Evolutionary conservation across 2,888 invertebrate genomes (phyloP).

Genomic region (Ectobius pallidus): DNA sequence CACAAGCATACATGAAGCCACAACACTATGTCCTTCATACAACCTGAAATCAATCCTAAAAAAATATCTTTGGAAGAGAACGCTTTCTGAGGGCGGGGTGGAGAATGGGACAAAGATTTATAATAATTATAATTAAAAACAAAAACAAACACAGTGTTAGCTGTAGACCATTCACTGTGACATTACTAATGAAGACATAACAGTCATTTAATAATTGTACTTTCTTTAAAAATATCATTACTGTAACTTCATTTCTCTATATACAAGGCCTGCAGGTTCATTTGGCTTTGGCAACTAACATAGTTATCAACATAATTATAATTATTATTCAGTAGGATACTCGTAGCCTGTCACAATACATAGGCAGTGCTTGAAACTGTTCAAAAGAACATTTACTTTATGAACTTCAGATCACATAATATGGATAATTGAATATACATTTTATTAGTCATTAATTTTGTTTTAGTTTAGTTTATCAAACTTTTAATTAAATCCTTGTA

Average conservation of each 20-base stretch:
- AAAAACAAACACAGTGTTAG: not conserved
- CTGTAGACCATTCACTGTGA: not conserved
- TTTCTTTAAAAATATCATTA: constrained; percentile 26
- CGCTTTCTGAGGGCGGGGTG: constrained; percentile 32
- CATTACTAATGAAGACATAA: constrained; percentile 1
- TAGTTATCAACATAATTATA: constrained; percentile 3
- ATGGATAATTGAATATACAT: too few relatives aligned
- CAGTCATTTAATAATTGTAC: constrained; percentile 12
- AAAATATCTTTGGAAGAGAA: constrained; percentile 44
- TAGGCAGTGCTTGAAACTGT: not conserved
- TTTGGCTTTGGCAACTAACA: constrained; percentile 20
- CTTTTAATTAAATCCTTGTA: too few relatives aligned
- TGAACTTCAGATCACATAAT: too few relatives aligned
- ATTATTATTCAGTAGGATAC: not conserved
- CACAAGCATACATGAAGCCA: constrained; percentile 27
- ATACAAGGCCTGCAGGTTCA: constrained; percentile 19
- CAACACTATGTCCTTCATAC: not conserved
- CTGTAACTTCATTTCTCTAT: constrained; percentile 10
- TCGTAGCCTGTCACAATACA: not conserved
- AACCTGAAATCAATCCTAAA: constrained; percentile 35
- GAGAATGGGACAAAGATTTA: not conserved
- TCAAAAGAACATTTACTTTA: not conserved
- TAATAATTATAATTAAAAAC: constrained; percentile 6
- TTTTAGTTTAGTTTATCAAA: too few relatives aligned
- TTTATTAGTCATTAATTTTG: too few relatives aligned